Conservation (phyloP, 1,140 invertebrate genomes). For the Philotrypesis tridentata region DNA sequence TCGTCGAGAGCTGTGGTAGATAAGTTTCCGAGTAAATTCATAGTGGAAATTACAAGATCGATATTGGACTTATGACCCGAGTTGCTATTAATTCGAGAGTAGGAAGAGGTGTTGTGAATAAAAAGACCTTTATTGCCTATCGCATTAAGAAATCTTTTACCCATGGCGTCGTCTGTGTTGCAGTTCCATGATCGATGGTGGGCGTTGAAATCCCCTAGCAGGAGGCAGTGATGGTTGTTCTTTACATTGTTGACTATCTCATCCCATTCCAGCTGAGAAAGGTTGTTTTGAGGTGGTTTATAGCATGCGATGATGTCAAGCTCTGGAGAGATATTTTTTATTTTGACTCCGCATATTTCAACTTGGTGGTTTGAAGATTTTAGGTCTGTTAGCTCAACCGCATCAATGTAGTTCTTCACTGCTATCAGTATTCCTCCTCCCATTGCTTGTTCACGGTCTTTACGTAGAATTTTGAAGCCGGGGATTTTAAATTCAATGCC, state of each 20-base stretch:
- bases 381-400: constrained; percentile 1
- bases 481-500: not conserved
- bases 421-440: constrained; percentile 40
- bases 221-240: not conserved
- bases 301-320: constrained; percentile 34
- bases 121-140: not conserved
- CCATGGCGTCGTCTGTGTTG: not conserved
- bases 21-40: not conserved
- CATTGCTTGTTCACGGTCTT: not conserved
- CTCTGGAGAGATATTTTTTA: constrained; percentile 14
- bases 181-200: constrained; percentile 26
- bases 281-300: constrained; percentile 9
- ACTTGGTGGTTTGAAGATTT: not conserved
- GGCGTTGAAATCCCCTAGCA: constrained; percentile 15
- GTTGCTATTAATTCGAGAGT: not conserved
- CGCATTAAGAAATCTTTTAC: not conserved
- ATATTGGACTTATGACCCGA: not conserved
- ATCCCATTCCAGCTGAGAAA: constrained; percentile 35
- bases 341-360: constrained; percentile 26
- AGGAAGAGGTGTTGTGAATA: not conserved
- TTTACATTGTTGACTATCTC: not conserved
- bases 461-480: not conserved
- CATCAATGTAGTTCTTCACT: constrained; percentile 7
- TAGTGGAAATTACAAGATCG: not conserved
- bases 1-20: not conserved